Base-by-base conservation (phyloP, 2,797 vertebrate species). In the Luscinia luscinia region DNA sequence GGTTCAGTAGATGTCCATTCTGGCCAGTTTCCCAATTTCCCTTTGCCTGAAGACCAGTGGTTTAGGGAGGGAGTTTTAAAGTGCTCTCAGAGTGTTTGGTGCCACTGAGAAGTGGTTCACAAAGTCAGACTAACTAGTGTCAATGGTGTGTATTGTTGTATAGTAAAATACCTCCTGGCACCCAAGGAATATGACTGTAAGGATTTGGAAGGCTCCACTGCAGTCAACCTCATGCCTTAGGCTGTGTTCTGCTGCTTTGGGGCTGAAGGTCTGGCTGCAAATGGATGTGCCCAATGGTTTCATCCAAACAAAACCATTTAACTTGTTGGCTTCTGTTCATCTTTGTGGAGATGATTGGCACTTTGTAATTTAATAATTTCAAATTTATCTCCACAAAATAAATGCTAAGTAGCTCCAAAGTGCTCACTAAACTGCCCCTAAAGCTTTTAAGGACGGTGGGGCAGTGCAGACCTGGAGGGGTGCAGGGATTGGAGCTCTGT, bases 71-170 rank as follows among this genome's bases (percentile, higher is more conserved):
- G 10, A 36, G 15, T 63, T 93, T 64, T 69, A 8, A 82, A 78
- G 20, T 32, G 36, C 13, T 57, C 7, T 41, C 36, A 11, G 14
- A 18, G 13, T 48, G 46, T 74, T 78, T 75, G 17, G 27, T 34
- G 27, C 22, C 10, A 5, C 27, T 55, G 51, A 70, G 73, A 40
- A 67, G 23, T 51, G 28, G 13, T 70, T 84, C 46, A 46, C 40
- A 27, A 21, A 49, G 16, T 61, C 46, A 72, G 41, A 22, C 27
- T 58, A 5, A 4, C 5, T 64, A 23, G 6, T 24, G 10, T 45
- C 2, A 4, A 0, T n/a, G 12, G 2, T 23, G 23, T 74, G 2
- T n/a, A 9, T 49, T 2, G 3, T 9, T 63, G 15, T 7, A 4
- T 3, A 41, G 4, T 20, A 15, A 40, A 89, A 32, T 16, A 36